phyloP scores from a whole-genome alignment of 2,797 vertebrate genomes.

The Rhinoraja longicauda region DNA sequence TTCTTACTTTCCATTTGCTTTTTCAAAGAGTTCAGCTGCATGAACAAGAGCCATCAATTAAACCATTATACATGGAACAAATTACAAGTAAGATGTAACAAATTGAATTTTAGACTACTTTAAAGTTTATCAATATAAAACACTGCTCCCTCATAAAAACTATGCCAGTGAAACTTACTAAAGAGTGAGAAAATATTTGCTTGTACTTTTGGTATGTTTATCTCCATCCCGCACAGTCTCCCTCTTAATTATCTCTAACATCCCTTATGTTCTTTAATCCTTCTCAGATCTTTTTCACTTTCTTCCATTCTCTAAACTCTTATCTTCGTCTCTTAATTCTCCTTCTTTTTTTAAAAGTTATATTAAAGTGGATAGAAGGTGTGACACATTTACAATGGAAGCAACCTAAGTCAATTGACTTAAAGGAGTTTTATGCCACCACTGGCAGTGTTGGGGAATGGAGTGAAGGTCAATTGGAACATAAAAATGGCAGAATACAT shows the following conservation, averaged over 20 bases:
- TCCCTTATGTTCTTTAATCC: not conserved
- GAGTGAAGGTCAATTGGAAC: no score
- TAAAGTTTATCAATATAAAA: not conserved
- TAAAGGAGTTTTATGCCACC: not conserved
- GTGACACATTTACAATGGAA: not conserved
- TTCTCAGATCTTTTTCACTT: not conserved
- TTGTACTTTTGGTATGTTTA: not conserved
- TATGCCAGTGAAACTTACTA: not conserved
- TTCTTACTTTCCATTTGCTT: constrained; percentile 70
- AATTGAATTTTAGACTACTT: not conserved
- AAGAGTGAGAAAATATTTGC: not conserved
- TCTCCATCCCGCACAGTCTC: not conserved
- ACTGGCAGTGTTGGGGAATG: not conserved
- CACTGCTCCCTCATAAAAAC: not conserved
- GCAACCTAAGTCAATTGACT: not conserved
- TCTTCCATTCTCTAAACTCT: not conserved
- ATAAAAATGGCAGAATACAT: not conserved
- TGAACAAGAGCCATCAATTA: constrained; percentile 39
- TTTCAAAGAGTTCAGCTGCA: constrained; percentile 67
- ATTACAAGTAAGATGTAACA: not conserved
- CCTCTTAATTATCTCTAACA: not conserved
- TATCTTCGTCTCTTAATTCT: not conserved
- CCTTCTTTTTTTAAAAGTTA: not conserved
- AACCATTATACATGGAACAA: not conserved
- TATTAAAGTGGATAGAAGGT: not conserved